These are phyloP conservation scores for Antigone vipio DNA, from an alignment of 2,113 vertebrate species.

Conservation along the genomic window DNA sequence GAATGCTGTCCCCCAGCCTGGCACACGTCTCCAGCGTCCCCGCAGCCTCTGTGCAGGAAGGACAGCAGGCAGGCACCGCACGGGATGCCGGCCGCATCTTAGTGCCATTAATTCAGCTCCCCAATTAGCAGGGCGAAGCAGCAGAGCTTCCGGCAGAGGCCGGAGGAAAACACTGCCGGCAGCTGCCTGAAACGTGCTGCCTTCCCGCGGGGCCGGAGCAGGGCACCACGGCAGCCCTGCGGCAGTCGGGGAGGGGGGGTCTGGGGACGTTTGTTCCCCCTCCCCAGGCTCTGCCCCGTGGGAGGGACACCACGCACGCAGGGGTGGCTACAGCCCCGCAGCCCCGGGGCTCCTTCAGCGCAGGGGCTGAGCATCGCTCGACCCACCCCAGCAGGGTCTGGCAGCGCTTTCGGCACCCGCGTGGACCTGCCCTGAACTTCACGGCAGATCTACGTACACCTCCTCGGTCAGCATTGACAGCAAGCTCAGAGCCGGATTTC, in stretches of 20 bases:
- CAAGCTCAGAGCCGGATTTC: background rate
- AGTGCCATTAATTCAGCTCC: background rate
- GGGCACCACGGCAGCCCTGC: background rate
- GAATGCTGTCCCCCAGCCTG: background rate
- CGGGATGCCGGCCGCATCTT: too few species aligned
- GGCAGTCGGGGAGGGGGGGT: rapidly evolving
- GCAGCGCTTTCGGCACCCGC: background rate
- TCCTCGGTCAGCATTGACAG: background rate
- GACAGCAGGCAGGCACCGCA: rapidly evolving
- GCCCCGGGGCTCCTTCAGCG: background rate
- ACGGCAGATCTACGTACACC: background rate
- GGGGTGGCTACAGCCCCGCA: background rate
- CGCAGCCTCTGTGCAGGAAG: background rate
- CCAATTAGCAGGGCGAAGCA: background rate
- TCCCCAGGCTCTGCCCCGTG: background rate
- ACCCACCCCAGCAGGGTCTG: background rate
- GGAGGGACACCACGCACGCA: background rate
- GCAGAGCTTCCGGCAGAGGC: background rate
- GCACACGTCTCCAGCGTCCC: rapidly evolving
- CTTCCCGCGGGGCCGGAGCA: background rate
- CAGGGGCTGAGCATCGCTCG: rapidly evolving
- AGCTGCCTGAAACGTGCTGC: background rate
- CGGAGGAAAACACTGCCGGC: rapidly evolving
- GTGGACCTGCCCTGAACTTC: background rate
- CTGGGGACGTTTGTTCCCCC: background rate